These are phyloP conservation scores for Equus quagga DNA, from an alignment of 2,113 vertebrate genomes.

Conservation along the genomic window DNA sequence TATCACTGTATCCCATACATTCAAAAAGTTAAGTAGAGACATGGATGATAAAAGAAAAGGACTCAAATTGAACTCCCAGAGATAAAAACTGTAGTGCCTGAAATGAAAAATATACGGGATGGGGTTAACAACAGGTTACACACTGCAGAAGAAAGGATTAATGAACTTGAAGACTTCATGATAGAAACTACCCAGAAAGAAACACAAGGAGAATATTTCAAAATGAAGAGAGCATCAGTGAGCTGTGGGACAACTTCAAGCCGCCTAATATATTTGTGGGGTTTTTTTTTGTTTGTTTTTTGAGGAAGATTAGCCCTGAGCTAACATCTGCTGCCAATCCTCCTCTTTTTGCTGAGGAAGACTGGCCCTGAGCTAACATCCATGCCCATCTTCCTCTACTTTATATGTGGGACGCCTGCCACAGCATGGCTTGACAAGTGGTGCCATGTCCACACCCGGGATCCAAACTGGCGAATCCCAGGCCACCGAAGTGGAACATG, in stretches of 20 bases:
- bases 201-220: background rate
- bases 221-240: background rate
- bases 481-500: no score
- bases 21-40: background rate
- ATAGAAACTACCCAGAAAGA: background rate
- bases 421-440: no score
- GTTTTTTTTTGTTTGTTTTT: no score
- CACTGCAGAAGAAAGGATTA: background rate
- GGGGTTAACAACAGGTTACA: background rate
- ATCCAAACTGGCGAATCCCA: no score
- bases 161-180: background rate
- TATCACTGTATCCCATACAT: background rate
- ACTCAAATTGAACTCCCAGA: background rate
- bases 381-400: no score
- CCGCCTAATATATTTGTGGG: background rate
- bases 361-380: no score
- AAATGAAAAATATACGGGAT: background rate
- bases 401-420: no score
- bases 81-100: background rate
- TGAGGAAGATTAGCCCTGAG: no score
- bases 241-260: background rate
- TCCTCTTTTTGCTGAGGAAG: no score
- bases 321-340: no score
- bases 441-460: no score
- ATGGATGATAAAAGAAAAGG: background rate